Evolutionary conservation across 2,113 vertebrate species (phyloP), one percentile per base, ranked within the genome.

Genomic region (Camelus dromedarius): DNA sequence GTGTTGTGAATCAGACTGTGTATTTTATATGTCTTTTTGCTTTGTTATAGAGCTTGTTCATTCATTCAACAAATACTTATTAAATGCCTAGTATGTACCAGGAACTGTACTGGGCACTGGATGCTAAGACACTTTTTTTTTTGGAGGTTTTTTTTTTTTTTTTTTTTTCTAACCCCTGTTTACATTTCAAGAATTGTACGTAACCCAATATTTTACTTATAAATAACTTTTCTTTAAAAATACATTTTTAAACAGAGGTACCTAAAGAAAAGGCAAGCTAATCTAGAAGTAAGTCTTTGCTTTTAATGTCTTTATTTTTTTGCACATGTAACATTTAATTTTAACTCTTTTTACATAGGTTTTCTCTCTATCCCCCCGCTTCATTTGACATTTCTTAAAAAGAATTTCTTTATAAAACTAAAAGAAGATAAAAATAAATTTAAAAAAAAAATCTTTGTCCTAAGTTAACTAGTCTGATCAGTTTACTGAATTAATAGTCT

Each of bases 171-270:
- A 28, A 3, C 12, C 4, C 8, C 26, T 48, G 2, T 82, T 88
- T 92, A 38, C 22, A 82, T 89, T 94, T 89, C 22, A 32, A 76
- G 52, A 84, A 73, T 94, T 18, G 4, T 86, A 8, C 62, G 32
- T 95, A 83, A 64, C 58, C 73, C 4, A 76, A 22, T 93, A 81
- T 90, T 93, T 96, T 93, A 64, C 35, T 86, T 95, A 64, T 12
- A 84, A 80, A 38, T 56, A 35, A 72, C 26, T 60, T 91, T 93
- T 91, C 58, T 58, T 91, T 93, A 38, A 87, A 84, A 35, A 58
- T 95, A 38, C 4, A 35, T 76, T 82, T 66, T 86, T 93, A 83
- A 72, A 60, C 48, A 88, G 24, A 56, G 48, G 24, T 16, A 56
- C 42, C 80, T 72, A 96, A 91, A 83, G 52, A n/a, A 81, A 86